Evolutionary conservation across 2,888 invertebrate genomes (phyloP), one percentile per base, ranked within the genome.

Genomic region (Brachyptera risi): DNA sequence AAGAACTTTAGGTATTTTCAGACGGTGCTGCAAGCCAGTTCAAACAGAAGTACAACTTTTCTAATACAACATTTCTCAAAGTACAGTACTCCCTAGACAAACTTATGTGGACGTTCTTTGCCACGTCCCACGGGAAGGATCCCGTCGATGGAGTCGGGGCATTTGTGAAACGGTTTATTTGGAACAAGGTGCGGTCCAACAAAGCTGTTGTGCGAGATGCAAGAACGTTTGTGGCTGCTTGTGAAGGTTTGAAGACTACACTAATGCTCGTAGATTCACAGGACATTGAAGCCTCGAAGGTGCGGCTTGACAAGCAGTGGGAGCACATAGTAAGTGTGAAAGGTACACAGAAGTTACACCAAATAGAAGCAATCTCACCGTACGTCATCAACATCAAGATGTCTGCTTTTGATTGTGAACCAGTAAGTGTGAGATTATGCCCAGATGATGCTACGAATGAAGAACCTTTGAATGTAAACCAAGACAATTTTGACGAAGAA

Each of bases 321-420:
- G 19, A 44, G 19, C 15, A 44, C 7, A 44, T 44, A 11, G 21
- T 44, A n/a, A 44, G 44, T 44, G 44, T 44, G 19, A 44, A 44
- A 44, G 21, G 44, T 44, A 44, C 44, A n/a, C 44, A 44, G 19
- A 44, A 44, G 19, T 19, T 44, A 21, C 44, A 44, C 21, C 44
- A 44, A 44, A 21, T 44, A 4, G 44, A 44, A 44, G 19, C 44
- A 15, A 44, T 44, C 21, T 44, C 21, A 19, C 44, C 17, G 17
- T 15, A 21, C 21, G 44, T 17, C 2, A 44, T 44, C 11, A 15
- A 44, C 11, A 21, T 44, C 19, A 44, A 44, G 3, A 44, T 44
- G 21, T 44, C 21, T 44, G 44, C 44, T 19, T 19, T 44, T 44
- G 44, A n/a, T 44, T 19, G 19, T 21, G n/a, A n/a, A n/a, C n/a